These are phyloP conservation scores for Cephus pygmeus DNA, from an alignment of 2,888 invertebrate genomes.

Conservation along the genomic window DNA sequence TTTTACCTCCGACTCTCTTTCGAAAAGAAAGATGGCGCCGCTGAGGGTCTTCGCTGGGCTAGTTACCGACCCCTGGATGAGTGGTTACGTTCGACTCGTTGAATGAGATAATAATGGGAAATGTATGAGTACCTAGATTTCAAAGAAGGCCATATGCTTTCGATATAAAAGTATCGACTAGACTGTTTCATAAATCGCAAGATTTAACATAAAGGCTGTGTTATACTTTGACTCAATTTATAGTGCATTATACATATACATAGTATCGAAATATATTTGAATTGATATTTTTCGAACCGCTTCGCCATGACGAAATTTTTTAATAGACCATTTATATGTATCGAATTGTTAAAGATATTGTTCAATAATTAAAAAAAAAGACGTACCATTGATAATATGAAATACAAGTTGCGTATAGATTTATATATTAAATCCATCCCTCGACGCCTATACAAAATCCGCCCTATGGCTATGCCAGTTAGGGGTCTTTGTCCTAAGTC, in stretches of 20 bases:
- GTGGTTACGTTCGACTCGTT: not conserved
- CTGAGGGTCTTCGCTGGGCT: not conserved
- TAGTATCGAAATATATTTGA: not conserved
- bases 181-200: not conserved
- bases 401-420: not conserved
- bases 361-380: not conserved
- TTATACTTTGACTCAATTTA: not conserved
- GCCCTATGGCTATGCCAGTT: not conserved
- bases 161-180: not conserved
- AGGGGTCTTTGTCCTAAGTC: not conserved
- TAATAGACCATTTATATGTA: not conserved
- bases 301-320: not conserved
- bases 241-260: not conserved
- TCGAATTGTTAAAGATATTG: not conserved
- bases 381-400: not conserved
- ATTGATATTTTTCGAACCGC: not conserved
- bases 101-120: not conserved
- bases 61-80: not conserved
- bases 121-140: not conserved
- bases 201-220: not conserved
- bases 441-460: not conserved
- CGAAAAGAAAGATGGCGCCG: not conserved
- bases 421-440: not conserved
- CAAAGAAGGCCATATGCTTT: not conserved
- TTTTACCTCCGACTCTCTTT: conserved; percentile 1